Base-by-base conservation (phyloP, 2,888 invertebrate species). In the Xanthorhoe designata region DNA sequence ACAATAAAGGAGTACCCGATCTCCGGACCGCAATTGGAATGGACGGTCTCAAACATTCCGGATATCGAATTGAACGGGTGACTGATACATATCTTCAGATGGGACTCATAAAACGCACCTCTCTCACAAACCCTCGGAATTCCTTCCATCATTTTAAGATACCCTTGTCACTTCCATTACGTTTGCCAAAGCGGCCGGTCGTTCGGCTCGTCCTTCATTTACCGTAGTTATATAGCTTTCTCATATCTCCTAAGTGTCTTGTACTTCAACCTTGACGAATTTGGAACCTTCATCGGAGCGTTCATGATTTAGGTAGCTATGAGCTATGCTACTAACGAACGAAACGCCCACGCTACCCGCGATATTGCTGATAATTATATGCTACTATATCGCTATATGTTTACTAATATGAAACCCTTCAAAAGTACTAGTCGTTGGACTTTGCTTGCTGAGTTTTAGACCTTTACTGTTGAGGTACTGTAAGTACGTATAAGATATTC, bases 91-190 rank as follows among this genome's bases (percentile, higher is more conserved):
- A 90, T 90, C 85, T 86, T 78, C 76, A 78, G 75, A 64, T 61
- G 71, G 68, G 70, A 68, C 80, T 87, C 86, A 87, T 91, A 91
- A 91, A 91, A 87, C 83, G 83, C 82, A 85, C 82, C 82, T 85
- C 84, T 84, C 76, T 77, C 76, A 73, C 79, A 77, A 83, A 83
- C 87, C 86, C 84, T 86, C 77, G 77, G 83, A 87, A 90, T 90
- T 91, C 87, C 88, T 89, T 87, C 86, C 81, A 90, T 90, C 89
- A 89, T 91, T 90, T 87, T 81, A 82, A 83, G 85, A 79, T 86
- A 90, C 91, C 92, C 92, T 92, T 91, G 91, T 92, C 91, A 90
- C 86, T 90, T 87, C 88, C 88, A 90, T 92, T 92, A 91, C 89
- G 84, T 82, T 84, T 83, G 82, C 83, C 80, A 79, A 79, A 83